These are phyloP conservation scores for Potamarius usumacintae DNA, from an alignment of 2,113 vertebrate species.

Conservation along the genomic window DNA sequence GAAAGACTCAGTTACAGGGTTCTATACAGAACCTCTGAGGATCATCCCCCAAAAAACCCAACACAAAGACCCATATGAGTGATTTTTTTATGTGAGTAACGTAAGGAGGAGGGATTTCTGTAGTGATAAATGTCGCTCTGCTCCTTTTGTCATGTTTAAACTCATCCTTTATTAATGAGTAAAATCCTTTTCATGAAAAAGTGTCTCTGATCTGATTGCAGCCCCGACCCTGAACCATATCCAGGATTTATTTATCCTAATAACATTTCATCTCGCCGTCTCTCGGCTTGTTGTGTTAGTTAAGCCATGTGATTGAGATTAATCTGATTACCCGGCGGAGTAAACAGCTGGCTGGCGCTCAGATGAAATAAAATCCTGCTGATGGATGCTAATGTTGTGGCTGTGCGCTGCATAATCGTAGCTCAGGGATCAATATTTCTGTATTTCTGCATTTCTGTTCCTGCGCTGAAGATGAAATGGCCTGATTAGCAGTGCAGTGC, in stretches of 20 bases:
- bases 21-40: not conserved
- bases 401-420: not conserved
- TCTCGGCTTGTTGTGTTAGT: not conserved
- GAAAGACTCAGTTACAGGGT: not conserved
- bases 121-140: not conserved
- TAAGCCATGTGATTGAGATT: slow-evolving; percentile 6
- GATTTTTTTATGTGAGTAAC: not conserved
- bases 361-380: not conserved
- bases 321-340: not conserved
- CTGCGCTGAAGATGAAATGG: not conserved
- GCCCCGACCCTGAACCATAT: not conserved
- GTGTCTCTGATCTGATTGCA: not conserved
- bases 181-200: not conserved
- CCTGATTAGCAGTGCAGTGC: not conserved
- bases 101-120: not conserved
- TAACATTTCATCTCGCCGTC: not conserved
- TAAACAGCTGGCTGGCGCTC: not conserved
- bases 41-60: not conserved
- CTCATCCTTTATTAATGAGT: not conserved
- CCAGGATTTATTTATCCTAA: not conserved
- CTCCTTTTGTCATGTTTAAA: not conserved
- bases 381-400: not conserved
- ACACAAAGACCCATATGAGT: not conserved
- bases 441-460: not conserved
- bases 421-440: slow-evolving; percentile 17